phyloP scores from a whole-genome alignment of 2,888 invertebrate species.

The Cenopis cana region DNA sequence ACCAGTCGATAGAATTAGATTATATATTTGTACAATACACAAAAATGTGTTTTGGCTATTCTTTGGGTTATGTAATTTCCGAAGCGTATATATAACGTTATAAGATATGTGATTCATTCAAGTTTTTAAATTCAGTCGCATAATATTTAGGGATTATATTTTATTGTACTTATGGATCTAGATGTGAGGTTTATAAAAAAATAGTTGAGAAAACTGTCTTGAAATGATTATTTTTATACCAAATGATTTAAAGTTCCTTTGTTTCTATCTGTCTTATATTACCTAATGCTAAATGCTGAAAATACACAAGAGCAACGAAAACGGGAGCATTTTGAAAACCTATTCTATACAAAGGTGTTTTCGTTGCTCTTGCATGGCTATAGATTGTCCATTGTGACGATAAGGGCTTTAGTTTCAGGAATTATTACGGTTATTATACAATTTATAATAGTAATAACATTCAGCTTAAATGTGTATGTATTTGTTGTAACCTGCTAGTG shows the following conservation, averaged over 20 bases:
- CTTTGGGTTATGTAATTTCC: background rate
- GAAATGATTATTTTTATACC: conserved; percentile 31
- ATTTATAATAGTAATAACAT: conserved; percentile 3
- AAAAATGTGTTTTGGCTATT: no score
- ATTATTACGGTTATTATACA: conserved; percentile 25
- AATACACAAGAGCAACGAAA: background rate
- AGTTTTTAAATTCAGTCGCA: conserved; percentile 9
- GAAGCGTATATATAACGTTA: background rate
- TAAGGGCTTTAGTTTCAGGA: conserved; percentile 24
- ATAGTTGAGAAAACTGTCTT: background rate
- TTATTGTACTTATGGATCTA: background rate
- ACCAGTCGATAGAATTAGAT: no score
- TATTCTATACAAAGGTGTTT: background rate
- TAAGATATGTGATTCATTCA: background rate
- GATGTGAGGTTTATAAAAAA: background rate
- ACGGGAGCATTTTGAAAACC: background rate
- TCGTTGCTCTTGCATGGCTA: background rate
- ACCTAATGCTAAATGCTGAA: conserved; percentile 27
- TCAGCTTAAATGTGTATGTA: conserved; percentile 12
- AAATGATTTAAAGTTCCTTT: conserved; percentile 46
- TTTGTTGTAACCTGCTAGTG: background rate
- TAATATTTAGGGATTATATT: background rate
- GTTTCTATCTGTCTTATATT: conserved; percentile 45
- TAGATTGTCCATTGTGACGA: conserved; percentile 1
- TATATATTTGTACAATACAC: no score